Conservation (phyloP, 2,888 invertebrate species). For the Oligia latruncula region DNA sequence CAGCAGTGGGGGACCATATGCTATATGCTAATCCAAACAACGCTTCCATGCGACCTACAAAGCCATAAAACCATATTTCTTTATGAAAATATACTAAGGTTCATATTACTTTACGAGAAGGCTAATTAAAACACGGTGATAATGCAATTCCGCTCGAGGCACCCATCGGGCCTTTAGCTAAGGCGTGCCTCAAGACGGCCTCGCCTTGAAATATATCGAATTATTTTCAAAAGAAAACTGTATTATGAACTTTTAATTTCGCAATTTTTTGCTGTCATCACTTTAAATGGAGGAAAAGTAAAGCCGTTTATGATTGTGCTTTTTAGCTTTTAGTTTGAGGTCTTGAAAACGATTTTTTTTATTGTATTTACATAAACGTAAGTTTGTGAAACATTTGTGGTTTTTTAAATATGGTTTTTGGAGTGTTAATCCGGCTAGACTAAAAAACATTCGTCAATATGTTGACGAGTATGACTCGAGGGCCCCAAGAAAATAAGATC, state of each 20-base stretch:
- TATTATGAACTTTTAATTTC: slow-evolving; percentile 68
- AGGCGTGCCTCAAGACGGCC: slow-evolving; percentile 63
- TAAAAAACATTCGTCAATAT: neutral
- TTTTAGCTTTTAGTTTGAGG: slow-evolving; percentile 22
- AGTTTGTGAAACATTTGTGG: neutral
- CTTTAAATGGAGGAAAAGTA: slow-evolving; percentile 33
- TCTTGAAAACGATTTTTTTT: neutral
- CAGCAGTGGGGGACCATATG: neutral
- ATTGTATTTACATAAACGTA: neutral
- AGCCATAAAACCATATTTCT: slow-evolving; percentile 7
- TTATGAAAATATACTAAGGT: slow-evolving; percentile 7
- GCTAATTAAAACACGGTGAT: slow-evolving; percentile 72
- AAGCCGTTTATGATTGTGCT: slow-evolving; percentile 21
- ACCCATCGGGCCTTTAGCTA: slow-evolving; percentile 53
- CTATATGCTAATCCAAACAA: neutral
- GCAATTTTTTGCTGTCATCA: slow-evolving; percentile 55
- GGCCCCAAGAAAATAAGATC: neutral
- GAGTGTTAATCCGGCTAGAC: neutral
- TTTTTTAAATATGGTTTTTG: neutral
- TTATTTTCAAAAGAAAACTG: slow-evolving; percentile 69
- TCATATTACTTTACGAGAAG: slow-evolving; percentile 51
- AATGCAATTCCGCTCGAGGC: slow-evolving; percentile 67
- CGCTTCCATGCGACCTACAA: neutral
- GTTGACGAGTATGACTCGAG: neutral
- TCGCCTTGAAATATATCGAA: slow-evolving; percentile 69